Percentiles rank a stretch among this genome's conserved stretches.
These are phyloP conservation scores for Drosophila kuntzei DNA, from an alignment of 2,888 invertebrate species.

Conservation along the genomic window DNA sequence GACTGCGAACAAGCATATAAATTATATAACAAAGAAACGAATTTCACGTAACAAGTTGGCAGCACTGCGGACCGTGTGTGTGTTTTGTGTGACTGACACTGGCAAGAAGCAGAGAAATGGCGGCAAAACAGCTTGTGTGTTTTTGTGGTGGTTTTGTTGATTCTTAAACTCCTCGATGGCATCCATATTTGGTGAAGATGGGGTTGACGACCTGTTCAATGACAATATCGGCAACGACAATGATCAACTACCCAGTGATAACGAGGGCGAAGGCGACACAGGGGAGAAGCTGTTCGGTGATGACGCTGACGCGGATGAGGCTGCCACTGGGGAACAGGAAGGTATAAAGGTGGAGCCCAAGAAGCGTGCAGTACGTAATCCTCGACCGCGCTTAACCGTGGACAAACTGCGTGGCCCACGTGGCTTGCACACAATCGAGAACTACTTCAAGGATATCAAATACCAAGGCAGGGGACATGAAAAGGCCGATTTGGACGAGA, in stretches of 20 bases:
- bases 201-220: slow-evolving; percentile 81
- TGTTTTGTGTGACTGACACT: slow-evolving; percentile 28
- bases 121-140: slow-evolving; percentile 64
- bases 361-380: slow-evolving; percentile 88
- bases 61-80: slow-evolving; percentile 15
- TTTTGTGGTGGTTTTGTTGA: slow-evolving; percentile 31
- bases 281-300: slow-evolving; percentile 84
- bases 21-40: slow-evolving; percentile 50
- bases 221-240: slow-evolving; percentile 68
- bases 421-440: slow-evolving; percentile 92
- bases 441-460: slow-evolving; percentile 92
- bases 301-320: slow-evolving; percentile 82
- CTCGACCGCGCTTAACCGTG: slow-evolving; percentile 89
- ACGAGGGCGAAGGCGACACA: slow-evolving; percentile 73
- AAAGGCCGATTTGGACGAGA: slow-evolving; percentile 91
- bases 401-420: slow-evolving; percentile 90
- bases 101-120: slow-evolving; percentile 65
- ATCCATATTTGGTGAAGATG: slow-evolving; percentile 80
- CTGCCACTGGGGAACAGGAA: slow-evolving; percentile 85
- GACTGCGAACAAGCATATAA: slow-evolving; percentile 7
- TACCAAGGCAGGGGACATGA: slow-evolving; percentile 93
- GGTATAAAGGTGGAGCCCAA: slow-evolving; percentile 85
- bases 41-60: slow-evolving; percentile 39
- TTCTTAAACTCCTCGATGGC: slow-evolving; percentile 59
- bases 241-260: slow-evolving; percentile 86